A percentile compares a stretch with the other conserved stretches of the same genome.
Evolutionary conservation across 2,797 vertebrate genomes (phyloP).

Genomic region (Myripristis murdjan): DNA sequence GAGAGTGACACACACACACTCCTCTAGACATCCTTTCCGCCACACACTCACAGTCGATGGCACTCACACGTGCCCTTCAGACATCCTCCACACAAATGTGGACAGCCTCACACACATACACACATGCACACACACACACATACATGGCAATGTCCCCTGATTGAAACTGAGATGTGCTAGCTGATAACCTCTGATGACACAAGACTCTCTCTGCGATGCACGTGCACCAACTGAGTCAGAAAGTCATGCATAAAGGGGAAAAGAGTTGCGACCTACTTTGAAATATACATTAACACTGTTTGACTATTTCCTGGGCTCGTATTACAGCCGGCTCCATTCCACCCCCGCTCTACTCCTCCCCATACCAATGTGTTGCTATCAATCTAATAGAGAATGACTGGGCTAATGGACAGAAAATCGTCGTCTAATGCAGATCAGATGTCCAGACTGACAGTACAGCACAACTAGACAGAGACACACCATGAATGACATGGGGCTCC

Average conservation of each 20-base stretch:
- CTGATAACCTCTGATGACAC: conserved; percentile 43
- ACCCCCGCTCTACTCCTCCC: background rate
- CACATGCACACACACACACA: conserved; percentile 26
- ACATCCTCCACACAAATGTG: conserved; percentile 53
- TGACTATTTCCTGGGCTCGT: conserved; percentile 17
- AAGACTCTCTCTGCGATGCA: conserved; percentile 13
- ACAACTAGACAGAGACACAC: conserved; percentile 17
- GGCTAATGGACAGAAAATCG: conserved; percentile 64
- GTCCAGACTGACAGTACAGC: conserved; percentile 54
- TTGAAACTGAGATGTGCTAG: conserved; percentile 30
- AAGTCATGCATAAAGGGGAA: conserved; percentile 24
- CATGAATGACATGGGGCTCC: conserved; percentile 32
- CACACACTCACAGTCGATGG: conserved; percentile 6
- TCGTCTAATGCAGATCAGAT: conserved; percentile 69
- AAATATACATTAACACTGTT: conserved; percentile 29
- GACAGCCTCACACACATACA: conserved; percentile 22
- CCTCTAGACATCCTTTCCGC: conserved; percentile 30
- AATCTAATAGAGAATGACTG: conserved; percentile 46
- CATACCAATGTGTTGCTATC: conserved; percentile 56
- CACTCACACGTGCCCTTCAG: conserved; percentile 54
- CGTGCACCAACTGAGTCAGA: conserved; percentile 16
- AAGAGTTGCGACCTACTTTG: conserved; percentile 16
- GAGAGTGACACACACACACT: conserved; percentile 1
- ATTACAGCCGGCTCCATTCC: background rate
- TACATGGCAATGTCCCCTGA: conserved; percentile 25